Evolutionary conservation across 2,113 vertebrate genomes (phyloP).

Genomic region (Carassius carassius): DNA sequence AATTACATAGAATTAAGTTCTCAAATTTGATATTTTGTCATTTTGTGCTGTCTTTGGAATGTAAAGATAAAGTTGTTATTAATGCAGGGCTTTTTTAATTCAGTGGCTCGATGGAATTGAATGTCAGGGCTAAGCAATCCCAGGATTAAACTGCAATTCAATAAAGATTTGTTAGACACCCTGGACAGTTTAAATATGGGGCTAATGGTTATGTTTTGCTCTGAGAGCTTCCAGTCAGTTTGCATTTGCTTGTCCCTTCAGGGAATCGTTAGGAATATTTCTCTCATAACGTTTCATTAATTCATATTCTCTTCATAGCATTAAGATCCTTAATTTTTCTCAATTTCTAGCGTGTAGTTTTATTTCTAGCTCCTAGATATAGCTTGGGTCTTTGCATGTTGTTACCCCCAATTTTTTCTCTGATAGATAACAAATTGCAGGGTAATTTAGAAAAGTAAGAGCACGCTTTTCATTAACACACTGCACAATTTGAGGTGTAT

Average conservation of each 20-base stretch:
- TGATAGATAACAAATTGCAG: not conserved
- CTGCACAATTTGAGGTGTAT: not conserved
- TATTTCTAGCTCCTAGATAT: too few relatives aligned
- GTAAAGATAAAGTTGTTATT: constrained; percentile 2
- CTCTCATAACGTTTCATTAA: constrained; percentile 4
- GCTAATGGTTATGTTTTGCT: constrained; percentile 13
- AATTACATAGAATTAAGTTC: too few relatives aligned
- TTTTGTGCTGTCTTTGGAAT: too few relatives aligned
- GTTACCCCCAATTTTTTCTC: not conserved
- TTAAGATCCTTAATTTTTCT: not conserved
- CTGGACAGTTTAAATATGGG: constrained; percentile 7
- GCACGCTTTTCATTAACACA: not conserved
- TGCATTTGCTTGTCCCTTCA: not conserved
- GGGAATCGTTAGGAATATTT: constrained; percentile 10
- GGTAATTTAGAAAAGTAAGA: too few relatives aligned
- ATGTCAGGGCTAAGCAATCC: not conserved
- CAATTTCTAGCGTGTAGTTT: too few relatives aligned
- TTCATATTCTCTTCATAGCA: not conserved
- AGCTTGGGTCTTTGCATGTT: not conserved
- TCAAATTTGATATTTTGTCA: too few relatives aligned
- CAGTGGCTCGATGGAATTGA: not conserved
- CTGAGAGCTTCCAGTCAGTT: not conserved
- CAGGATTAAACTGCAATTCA: not conserved
- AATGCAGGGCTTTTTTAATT: not conserved
- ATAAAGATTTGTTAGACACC: constrained; percentile 6